Base-by-base conservation (phyloP, 2,888 invertebrate genomes). In the Lycophotia porphyrea region DNA sequence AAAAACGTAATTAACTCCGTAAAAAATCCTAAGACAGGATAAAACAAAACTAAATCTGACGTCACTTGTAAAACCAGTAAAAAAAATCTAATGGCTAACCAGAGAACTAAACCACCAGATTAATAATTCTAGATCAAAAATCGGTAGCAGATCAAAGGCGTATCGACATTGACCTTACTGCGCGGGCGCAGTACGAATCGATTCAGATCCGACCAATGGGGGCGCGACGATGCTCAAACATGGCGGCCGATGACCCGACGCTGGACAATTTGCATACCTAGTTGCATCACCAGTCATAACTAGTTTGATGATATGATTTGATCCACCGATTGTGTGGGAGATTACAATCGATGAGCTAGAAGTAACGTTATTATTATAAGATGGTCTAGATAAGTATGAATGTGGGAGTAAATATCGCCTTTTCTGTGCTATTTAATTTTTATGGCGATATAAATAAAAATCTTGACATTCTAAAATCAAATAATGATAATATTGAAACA, bases 111-210 rank as follows among this genome's bases (percentile, higher is more conserved):
- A 76, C 76, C 76, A 65, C 74, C 39, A 80, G 69, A 85, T 87
- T 84, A 82, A 90, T 85, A 84, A 90, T 85, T 79, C 85, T 83
- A 87, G 85, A 84, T 87, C 79, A 74, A 83, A 88, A 91, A 93
- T 94, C 95, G 91, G 95, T 94, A 94, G 95, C 94, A 91, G 92
- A 94, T 94, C 92, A 93, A 93, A 94, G 92, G 91, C 92, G 92
- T 92, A 93, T 95, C 94, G 94, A 93, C 94, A 95, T 95, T 96
- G 95, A 95, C 95, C 95, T 94, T 93, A 93, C 93, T 92, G 91
- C 91, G 91, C 91, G 85, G 91, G 93, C 93, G 93, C 93, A 93
- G 93, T 93, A 94, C 95, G 93, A 95, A 95, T 96, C 94, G 96
- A 95, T 95, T 95, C 91, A 85, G 89, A 83, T 83, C 91, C 90